A percentile compares a stretch with the other conserved stretches of the same genome.
These are phyloP conservation scores for Athalia circularis DNA, from an alignment of 2,888 invertebrate genomes.

Conservation along the genomic window DNA sequence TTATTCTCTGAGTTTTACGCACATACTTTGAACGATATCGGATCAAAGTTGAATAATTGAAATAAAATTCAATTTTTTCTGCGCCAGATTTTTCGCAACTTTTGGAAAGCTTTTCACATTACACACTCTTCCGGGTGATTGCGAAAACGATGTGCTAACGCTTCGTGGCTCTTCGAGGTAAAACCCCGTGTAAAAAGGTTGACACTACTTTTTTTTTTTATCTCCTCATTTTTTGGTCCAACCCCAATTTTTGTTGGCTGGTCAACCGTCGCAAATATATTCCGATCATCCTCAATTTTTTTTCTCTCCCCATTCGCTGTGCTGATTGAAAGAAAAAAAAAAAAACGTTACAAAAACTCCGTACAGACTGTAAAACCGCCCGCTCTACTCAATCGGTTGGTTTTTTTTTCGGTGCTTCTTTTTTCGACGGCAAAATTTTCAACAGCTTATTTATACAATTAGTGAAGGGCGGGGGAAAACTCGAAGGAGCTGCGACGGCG, in stretches of 20 bases:
- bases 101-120: not conserved
- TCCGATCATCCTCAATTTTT: too few relatives aligned
- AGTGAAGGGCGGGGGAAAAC: constrained; percentile 42
- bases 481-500: constrained; percentile 43
- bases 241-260: constrained; percentile 8
- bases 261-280: too few relatives aligned
- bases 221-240: constrained; percentile 45
- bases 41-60: too few relatives aligned
- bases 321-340: too few relatives aligned
- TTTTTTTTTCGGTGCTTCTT: constrained; percentile 44
- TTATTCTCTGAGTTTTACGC: too few relatives aligned
- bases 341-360: too few relatives aligned
- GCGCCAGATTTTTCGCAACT: not conserved
- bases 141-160: constrained; percentile 44
- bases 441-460: constrained; percentile 9
- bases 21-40: too few relatives aligned
- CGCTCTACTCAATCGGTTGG: not conserved
- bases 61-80: not conserved
- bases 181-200: constrained; percentile 40
- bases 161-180: constrained; percentile 48
- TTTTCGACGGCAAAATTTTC: constrained; percentile 40
- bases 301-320: too few relatives aligned
- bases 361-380: too few relatives aligned
- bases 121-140: constrained; percentile 28
- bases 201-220: constrained; percentile 43